Base-by-base conservation (phyloP, 2,888 invertebrate genomes). In the Cremastinae sp. region DNA sequence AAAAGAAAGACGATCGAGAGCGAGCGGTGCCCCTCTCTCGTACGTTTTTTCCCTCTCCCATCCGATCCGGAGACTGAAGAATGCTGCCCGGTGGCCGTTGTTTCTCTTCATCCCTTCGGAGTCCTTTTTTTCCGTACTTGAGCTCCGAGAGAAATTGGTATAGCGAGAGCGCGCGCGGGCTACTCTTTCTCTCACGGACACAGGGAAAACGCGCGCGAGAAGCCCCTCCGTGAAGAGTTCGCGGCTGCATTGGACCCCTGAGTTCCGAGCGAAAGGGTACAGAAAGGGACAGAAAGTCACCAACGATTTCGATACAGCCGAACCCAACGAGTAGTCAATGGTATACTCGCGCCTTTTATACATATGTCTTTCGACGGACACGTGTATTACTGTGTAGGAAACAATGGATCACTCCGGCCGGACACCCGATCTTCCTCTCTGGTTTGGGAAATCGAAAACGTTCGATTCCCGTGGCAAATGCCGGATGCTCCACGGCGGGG, bases 391-490 rank as follows among this genome's bases (percentile, higher is more conserved):
- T 45, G 20, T 64, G 18, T 38, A 59, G 71, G 74, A 78, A 80
- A 82, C 82, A 80, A 84, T 84, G 83, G 80, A 83, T 83, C 83
- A 83, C 82, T 82, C 82, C 66, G 58, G 58, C 45, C 59, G 76
- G 82, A 82, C 81, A 83, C 66, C 78, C 82, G 80, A 81, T 83
- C 66, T 73, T 74, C 74, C 71, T 28, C 28, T 28, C 28, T 78
- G 75, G 69, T 79, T 79, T 43, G 77, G 77, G 74, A 80, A 81
- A 82, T 82, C 81, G 83, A 81, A 84, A 84, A 75, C 80, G 78
- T 78, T 75, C 80, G 78, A 78, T 69, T 76, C 75, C 71, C 65
- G 71, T 69, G 68, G 68, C 75, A 73, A 71, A 71, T 62, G 22
- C 71, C 64, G 68, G 72, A 51, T 61, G 64, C 28, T 20, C 54